Evolutionary conservation across 2,113 vertebrate genomes (phyloP).

Genomic region (Xiphophorus hellerii): DNA sequence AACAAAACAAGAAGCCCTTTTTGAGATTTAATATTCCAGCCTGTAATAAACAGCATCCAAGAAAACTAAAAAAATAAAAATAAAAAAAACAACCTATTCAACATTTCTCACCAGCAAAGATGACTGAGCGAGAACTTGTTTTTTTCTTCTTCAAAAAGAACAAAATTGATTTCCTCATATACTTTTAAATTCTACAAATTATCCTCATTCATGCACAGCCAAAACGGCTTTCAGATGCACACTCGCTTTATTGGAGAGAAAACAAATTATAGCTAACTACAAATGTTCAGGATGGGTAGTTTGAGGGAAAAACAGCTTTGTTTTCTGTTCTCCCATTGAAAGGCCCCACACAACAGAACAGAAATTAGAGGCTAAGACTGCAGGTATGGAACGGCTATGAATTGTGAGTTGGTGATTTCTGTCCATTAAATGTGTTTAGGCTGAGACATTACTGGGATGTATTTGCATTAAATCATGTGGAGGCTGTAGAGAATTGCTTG

Average conservation of each 20-base stretch:
- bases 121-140: slow-evolving; percentile 10
- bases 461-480: background rate
- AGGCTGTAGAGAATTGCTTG: too few species aligned
- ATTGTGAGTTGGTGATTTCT: slow-evolving; percentile 10
- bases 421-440: slow-evolving; percentile 29
- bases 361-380: slow-evolving; percentile 19
- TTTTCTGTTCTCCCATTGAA: slow-evolving; percentile 33
- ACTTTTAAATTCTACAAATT: slow-evolving; percentile 39
- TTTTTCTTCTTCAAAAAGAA: slow-evolving; percentile 20
- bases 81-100: too few species aligned
- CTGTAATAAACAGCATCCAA: background rate
- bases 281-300: slow-evolving; percentile 28
- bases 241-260: slow-evolving; percentile 17
- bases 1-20: background rate
- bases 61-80: background rate
- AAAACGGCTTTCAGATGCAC: slow-evolving; percentile 17
- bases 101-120: background rate
- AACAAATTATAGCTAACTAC: slow-evolving; percentile 27
- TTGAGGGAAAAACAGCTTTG: slow-evolving; percentile 29
- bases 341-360: background rate
- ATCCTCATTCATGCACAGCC: slow-evolving; percentile 15
- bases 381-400: background rate
- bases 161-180: slow-evolving; percentile 21
- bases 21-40: background rate
- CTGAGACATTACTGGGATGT: slow-evolving; percentile 5